Conservation (phyloP, 1,140 invertebrate genomes). For the Papilio polytes region DNA sequence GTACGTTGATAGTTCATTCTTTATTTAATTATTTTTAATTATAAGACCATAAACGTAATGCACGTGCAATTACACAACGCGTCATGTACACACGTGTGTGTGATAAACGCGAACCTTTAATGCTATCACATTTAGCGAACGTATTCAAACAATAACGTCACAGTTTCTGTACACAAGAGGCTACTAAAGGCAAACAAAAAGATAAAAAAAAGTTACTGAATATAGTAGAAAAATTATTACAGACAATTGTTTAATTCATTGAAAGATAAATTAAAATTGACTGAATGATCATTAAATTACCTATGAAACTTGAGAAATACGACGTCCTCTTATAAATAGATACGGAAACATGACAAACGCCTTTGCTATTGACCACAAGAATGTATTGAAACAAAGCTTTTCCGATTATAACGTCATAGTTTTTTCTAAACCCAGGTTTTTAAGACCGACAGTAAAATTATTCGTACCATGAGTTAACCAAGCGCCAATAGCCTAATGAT, state of each 20-base stretch:
- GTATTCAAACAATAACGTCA: background rate
- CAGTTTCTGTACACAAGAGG: background rate
- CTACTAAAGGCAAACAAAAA: background rate
- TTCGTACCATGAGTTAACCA: too few relatives aligned
- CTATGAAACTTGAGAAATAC: background rate
- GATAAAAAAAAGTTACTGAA: background rate
- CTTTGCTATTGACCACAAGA: background rate
- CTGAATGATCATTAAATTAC: too few relatives aligned
- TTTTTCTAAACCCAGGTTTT: background rate
- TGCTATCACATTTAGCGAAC: background rate
- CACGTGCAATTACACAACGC: background rate
- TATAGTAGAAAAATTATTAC: too few relatives aligned
- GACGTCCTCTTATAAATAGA: slow-evolving; percentile 7
- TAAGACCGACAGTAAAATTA: background rate
- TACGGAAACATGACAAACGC: background rate
- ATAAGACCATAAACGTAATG: background rate
- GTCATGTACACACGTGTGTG: slow-evolving; percentile 9
- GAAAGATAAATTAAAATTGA: too few relatives aligned
- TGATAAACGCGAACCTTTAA: background rate
- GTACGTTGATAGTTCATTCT: background rate
- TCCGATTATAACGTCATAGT: too few relatives aligned
- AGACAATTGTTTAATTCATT: too few relatives aligned
- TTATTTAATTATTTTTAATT: background rate
- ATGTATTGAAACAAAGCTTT: background rate
- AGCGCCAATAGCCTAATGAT: too few relatives aligned